These are phyloP conservation scores for Phyllostomus hastatus DNA, from an alignment of 2,113 vertebrate species.

Conservation along the genomic window DNA sequence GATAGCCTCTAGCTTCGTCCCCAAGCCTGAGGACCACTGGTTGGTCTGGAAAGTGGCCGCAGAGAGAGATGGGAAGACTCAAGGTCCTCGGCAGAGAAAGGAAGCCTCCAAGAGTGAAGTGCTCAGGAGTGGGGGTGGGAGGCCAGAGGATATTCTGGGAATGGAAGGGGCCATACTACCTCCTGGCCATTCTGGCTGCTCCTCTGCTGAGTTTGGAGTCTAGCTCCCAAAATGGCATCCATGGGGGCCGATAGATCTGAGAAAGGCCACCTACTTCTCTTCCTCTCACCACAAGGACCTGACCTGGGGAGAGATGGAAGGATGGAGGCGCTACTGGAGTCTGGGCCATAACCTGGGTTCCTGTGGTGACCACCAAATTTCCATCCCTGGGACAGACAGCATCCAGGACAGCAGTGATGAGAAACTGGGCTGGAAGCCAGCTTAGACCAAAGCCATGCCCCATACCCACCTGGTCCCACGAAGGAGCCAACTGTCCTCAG, in stretches of 20 bases:
- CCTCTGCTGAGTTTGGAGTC: slow-evolving; percentile 25
- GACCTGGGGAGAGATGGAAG: neutral
- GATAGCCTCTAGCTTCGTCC: slow-evolving; percentile 71
- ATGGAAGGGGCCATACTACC: slow-evolving; percentile 12
- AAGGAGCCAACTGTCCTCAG: neutral
- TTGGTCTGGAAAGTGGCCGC: slow-evolving; percentile 53
- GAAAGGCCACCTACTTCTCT: neutral
- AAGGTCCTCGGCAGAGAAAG: neutral
- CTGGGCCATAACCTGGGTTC: neutral
- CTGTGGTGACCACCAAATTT: neutral
- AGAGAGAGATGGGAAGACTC: neutral
- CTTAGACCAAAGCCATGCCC: neutral
- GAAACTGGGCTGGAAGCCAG: neutral
- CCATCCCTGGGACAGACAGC: neutral
- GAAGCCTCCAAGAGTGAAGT: neutral
- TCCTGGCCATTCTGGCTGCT: slow-evolving; percentile 5
- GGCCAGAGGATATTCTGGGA: neutral
- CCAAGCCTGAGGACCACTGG: slow-evolving; percentile 7
- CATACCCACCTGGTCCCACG: neutral
- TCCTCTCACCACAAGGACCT: neutral
- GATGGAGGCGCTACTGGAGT: neutral
- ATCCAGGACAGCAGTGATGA: neutral
- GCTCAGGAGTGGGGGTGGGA: neutral
- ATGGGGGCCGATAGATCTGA: neutral
- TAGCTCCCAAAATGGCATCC: slow-evolving; percentile 29